A percentile compares a stretch with the other conserved stretches of the same genome.
Evolutionary conservation across 2,888 invertebrate species (phyloP).

Genomic region (Cosmia pyralina): DNA sequence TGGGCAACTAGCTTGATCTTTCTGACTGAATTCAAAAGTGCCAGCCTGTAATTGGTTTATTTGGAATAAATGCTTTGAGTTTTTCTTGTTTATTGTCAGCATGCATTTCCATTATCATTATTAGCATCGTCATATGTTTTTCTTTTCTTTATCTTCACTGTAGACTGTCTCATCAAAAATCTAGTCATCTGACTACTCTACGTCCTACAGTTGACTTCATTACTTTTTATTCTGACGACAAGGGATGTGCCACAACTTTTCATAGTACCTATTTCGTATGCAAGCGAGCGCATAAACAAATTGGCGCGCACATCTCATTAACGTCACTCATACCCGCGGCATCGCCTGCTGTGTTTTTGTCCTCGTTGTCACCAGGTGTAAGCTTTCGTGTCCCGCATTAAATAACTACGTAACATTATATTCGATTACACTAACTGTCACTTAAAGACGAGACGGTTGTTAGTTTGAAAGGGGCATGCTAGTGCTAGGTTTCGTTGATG

Average conservation of each 20-base stretch:
- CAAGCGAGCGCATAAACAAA: constrained; percentile 62
- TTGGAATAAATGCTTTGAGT: no score
- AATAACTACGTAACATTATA: constrained; percentile 65
- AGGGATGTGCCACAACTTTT: constrained; percentile 53
- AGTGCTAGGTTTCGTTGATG: constrained; percentile 41
- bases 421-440: constrained; percentile 65
- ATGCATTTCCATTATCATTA: not conserved
- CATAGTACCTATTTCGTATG: constrained; percentile 45
- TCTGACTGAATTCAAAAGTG: no score
- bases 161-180: constrained; percentile 40
- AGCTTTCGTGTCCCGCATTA: constrained; percentile 62
- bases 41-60: no score
- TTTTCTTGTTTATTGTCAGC: not conserved
- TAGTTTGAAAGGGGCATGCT: constrained; percentile 42
- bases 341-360: constrained; percentile 60
- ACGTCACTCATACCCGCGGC: constrained; percentile 63
- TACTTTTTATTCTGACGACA: constrained; percentile 35
- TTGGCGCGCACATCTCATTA: constrained; percentile 67
- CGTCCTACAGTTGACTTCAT: constrained; percentile 47
- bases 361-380: constrained; percentile 61
- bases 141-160: not conserved
- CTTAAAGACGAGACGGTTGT: constrained; percentile 48
- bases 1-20: no score
- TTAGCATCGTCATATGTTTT: not conserved
- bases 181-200: constrained; percentile 33